A percentile compares a stretch with the other conserved stretches of the same genome.
phyloP scores from a whole-genome alignment of 2,113 vertebrate species.

The Salvelinus alpinus region DNA sequence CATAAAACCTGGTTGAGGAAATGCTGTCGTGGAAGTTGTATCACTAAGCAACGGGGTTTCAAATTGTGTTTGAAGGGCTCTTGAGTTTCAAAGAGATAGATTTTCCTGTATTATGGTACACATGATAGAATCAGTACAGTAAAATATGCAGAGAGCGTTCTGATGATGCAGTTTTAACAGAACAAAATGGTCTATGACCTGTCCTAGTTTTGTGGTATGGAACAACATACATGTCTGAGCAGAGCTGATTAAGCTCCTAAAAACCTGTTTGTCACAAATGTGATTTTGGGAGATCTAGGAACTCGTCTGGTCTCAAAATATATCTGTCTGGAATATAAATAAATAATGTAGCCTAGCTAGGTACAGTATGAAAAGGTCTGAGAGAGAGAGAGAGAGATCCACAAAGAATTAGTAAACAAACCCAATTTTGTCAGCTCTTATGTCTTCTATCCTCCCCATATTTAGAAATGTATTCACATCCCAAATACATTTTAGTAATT shows the following conservation, averaged over 20 bases:
- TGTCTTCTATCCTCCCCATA: slow-evolving; percentile 20
- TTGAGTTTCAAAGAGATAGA: slow-evolving; percentile 1
- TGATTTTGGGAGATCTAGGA: neutral
- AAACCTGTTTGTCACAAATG: neutral
- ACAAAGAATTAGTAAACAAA: too few relatives aligned
- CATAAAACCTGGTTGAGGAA: slow-evolving; percentile 15
- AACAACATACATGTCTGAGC: slow-evolving; percentile 11
- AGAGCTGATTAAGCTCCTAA: slow-evolving; percentile 21
- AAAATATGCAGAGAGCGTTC: too few relatives aligned
- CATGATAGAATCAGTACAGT: neutral
- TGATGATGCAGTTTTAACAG: too few relatives aligned
- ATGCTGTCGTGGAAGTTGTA: slow-evolving; percentile 26
- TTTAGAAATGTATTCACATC: slow-evolving; percentile 11
- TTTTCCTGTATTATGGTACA: too few relatives aligned
- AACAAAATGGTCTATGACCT: neutral
- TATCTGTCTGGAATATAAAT: neutral
- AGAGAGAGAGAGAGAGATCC: neutral
- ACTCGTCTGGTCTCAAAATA: neutral
- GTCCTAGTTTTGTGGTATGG: neutral
- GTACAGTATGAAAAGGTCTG: neutral
- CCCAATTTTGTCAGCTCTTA: neutral
- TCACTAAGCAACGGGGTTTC: slow-evolving; percentile 20
- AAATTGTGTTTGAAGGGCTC: slow-evolving; percentile 24
- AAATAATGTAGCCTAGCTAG: neutral
- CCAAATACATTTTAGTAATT: slow-evolving; percentile 32